Evolutionary conservation across 2,888 invertebrate genomes (phyloP), one percentile per base, ranked within the genome.

Genomic region (Trachelus iudaicus): DNA sequence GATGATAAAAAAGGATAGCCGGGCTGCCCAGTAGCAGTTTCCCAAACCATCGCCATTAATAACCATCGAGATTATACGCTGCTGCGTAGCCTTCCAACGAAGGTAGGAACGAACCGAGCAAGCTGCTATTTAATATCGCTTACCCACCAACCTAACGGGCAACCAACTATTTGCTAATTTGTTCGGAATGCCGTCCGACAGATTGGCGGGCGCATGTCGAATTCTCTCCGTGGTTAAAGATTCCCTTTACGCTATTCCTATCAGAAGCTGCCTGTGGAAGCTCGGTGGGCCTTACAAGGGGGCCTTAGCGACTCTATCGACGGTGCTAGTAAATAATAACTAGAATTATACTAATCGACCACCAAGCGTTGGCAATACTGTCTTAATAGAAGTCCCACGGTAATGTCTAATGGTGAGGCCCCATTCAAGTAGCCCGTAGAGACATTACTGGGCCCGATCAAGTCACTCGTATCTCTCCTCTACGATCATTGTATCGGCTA

Each of bases 11-110:
- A 30, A 31, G 12, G 71, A 71, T 34, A 71, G 31, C 13, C 33
- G 73, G 79, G 79, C 87, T 91, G 90, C 90, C 90, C 91, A 89
- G 90, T 91, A 91, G 91, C 91, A 90, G 89, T 91, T 91, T 91
- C 90, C 90, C 89, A 91, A 91, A 91, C 89, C 89, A 89, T 89
- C 89, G 90, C 89, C 90, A 91, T 91, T 91, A 91, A 91, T 91
- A 91, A 91, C 90, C 87, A 87, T 82, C 87, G 86, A 91, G 91
- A 91, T 91, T 91, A 91, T 91, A 90, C 86, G 90, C 89, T 90
- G 90, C 85, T 87, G 84, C 81, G 76, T 76, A 69, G 76, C 73
- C 69, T 37, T 69, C 34, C 34, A 11, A 80, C 75, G 69, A 83
- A 79, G 80, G 74, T 78, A 71, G 77, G 81, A 82, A 75, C 77